Percentiles rank a stretch among this genome's conserved stretches.
These are phyloP conservation scores for Macheiramphus alcinus DNA, from an alignment of 2,113 vertebrate genomes.

Conservation along the genomic window DNA sequence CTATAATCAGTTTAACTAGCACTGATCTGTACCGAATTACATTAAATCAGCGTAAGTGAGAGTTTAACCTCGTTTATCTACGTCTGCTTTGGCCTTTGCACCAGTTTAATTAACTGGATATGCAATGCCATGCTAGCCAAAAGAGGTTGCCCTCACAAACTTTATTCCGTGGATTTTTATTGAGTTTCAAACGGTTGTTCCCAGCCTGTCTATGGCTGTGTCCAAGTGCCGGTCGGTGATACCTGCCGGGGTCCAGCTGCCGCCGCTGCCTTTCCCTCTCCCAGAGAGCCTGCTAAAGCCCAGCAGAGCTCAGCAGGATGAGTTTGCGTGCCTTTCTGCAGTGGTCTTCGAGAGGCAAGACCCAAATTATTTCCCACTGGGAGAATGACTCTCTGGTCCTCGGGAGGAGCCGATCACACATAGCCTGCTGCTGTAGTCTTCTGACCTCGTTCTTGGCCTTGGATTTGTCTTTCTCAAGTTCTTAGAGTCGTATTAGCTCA, in stretches of 20 bases:
- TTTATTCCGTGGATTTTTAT: neutral
- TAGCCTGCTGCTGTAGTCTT: neutral
- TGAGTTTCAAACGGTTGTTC: neutral
- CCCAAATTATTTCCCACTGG: neutral
- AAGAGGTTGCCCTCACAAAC: neutral
- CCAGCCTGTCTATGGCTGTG: neutral
- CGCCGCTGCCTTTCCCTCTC: neutral
- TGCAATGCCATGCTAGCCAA: neutral
- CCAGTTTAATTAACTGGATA: neutral
- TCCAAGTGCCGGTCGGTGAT: accelerated
- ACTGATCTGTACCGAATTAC: neutral
- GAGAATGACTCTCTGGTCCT: neutral
- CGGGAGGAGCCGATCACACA: accelerated
- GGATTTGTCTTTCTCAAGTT: neutral
- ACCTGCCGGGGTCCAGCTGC: neutral
- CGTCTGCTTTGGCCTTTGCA: neutral
- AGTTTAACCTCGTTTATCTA: slow-evolving; percentile 44
- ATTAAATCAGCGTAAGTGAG: slow-evolving; percentile 22
- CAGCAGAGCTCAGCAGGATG: neutral
- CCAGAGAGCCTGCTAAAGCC: neutral
- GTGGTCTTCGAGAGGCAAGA: neutral
- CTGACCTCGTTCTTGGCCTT: neutral
- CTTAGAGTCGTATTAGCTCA: neutral
- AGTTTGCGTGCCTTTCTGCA: neutral
- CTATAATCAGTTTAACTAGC: slow-evolving; percentile 23